Percentiles rank a stretch among this genome's conserved stretches.
These are phyloP conservation scores for Manis crassicaudata DNA, from an alignment of 2,797 vertebrate genomes.

Conservation along the genomic window DNA sequence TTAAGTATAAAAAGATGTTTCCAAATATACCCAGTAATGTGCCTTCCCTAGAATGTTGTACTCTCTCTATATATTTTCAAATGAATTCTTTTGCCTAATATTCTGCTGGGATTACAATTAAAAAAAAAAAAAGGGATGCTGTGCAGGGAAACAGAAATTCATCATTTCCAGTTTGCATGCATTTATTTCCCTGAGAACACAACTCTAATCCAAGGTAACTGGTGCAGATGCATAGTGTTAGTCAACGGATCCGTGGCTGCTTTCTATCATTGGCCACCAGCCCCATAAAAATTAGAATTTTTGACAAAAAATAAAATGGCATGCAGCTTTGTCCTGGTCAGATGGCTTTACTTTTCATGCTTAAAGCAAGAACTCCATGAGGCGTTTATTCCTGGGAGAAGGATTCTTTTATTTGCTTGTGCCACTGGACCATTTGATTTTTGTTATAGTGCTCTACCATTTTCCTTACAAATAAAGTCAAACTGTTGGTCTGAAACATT, in stretches of 20 bases:
- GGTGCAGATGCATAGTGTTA: neutral
- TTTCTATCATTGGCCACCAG: conserved; percentile 47
- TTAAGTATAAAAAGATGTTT: conserved; percentile 57
- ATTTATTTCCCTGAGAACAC: conserved; percentile 54
- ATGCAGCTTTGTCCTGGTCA: conserved; percentile 36
- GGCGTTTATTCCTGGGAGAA: neutral
- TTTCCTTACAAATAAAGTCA: conserved; percentile 56
- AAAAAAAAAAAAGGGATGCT: neutral
- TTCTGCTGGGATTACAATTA: neutral
- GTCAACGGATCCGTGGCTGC: neutral
- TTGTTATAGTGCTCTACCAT: neutral
- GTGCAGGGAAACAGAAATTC: conserved; percentile 41
- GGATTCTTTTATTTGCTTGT: conserved; percentile 46
- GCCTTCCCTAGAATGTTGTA: neutral
- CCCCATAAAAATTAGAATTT: conserved; percentile 26
- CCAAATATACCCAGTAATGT: conserved; percentile 30
- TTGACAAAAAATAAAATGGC: conserved; percentile 6
- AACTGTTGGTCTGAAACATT: conserved; percentile 33
- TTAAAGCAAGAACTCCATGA: conserved; percentile 47
- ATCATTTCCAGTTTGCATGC: conserved; percentile 53
- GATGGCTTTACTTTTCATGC: conserved; percentile 40
- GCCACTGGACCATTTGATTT: conserved; percentile 50
- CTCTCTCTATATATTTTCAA: conserved; percentile 46
- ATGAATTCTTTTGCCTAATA: conserved; percentile 27
- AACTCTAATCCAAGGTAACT: conserved; percentile 39